Evolutionary conservation across 1,140 invertebrate genomes (phyloP).

Genomic region (Odontomachus brunneus): DNA sequence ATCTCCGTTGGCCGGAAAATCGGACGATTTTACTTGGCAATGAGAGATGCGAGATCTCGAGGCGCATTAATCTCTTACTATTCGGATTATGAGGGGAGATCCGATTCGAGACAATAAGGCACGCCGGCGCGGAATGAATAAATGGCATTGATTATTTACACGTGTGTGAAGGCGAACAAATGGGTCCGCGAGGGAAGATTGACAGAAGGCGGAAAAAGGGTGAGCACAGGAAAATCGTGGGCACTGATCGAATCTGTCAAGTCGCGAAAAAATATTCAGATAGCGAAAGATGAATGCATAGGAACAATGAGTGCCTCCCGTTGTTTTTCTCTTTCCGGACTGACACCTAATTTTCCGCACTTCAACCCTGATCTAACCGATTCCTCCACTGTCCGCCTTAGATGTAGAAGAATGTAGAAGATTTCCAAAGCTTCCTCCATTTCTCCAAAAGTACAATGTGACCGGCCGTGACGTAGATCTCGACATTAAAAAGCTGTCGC

Average conservation of each 20-base stretch:
- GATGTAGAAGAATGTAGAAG: constrained; percentile 55
- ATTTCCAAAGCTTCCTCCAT: constrained; percentile 47
- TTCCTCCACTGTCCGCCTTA: constrained; percentile 66
- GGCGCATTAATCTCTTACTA: neutral
- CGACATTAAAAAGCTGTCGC: too few species aligned
- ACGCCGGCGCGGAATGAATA: neutral
- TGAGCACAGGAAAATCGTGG: constrained; percentile 33
- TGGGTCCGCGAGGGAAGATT: constrained; percentile 39
- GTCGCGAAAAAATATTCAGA: constrained; percentile 68
- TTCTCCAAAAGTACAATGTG: neutral
- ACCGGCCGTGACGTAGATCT: neutral
- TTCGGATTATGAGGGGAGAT: neutral
- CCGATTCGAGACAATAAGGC: neutral
- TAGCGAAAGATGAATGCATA: constrained; percentile 66
- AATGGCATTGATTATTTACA: constrained; percentile 33
- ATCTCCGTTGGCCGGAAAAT: neutral
- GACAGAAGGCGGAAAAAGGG: constrained; percentile 24
- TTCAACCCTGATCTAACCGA: constrained; percentile 77
- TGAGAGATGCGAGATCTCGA: neutral
- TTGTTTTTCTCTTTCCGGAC: constrained; percentile 58
- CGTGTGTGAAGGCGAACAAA: constrained; percentile 5
- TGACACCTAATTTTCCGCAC: constrained; percentile 80
- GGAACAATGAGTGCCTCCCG: constrained; percentile 66
- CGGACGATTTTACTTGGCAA: neutral
- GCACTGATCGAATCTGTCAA: constrained; percentile 70